Base-by-base conservation (phyloP, 1,140 invertebrate genomes). In the Macrostomum lignano region DNA sequence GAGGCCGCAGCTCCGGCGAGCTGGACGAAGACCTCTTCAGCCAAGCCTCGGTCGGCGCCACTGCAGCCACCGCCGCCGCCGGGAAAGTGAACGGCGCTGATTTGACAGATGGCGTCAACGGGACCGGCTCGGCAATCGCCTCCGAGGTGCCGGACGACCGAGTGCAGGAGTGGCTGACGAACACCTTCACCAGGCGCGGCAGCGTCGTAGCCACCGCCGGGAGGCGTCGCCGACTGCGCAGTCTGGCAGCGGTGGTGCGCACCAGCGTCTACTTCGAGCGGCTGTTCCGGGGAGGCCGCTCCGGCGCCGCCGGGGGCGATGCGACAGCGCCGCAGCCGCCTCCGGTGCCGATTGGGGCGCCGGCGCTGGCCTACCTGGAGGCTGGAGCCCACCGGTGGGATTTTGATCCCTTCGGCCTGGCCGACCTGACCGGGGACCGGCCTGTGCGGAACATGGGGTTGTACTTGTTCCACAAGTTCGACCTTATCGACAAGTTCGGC, bases 391-490 rank as follows among this genome's bases (percentile, higher is more conserved):
- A n/a, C n/a, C n/a, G n/a, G n/a, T 32, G 31, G 31, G 4, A n/a
- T 21, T 32, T 32, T 32, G 31, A 32, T 21, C 13, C 24, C 17
- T 32, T 32, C 31, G 17, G 23, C 9, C 19, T 28, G 7, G 19
- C 15, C 9, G 19, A 3, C 19, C 9, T 28, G 3, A 9, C 26
- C 4, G 19, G 19, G 7, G 19, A 28, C 19, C 26, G 19, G 15
- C 19, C 26, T 15, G 15, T 28, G 26, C 15, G 19, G 19, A 28
- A 15, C 15, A 28, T 28, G 26, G 26, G 26, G 14, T 28, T 15
- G 7, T 14, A 28, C 7, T 28, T 28, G 26, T 28, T 28, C 14
- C 26, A 28, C 9, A n/a, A n/a, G n/a, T n/a, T n/a, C n/a, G n/a
- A n/a, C n/a, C n/a, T n/a, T n/a, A n/a, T n/a, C n/a, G n/a, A n/a